Evolutionary conservation across 1,140 invertebrate genomes (phyloP), one percentile per base, ranked within the genome.

Genomic region (Zaprionus ghesquierei): DNA sequence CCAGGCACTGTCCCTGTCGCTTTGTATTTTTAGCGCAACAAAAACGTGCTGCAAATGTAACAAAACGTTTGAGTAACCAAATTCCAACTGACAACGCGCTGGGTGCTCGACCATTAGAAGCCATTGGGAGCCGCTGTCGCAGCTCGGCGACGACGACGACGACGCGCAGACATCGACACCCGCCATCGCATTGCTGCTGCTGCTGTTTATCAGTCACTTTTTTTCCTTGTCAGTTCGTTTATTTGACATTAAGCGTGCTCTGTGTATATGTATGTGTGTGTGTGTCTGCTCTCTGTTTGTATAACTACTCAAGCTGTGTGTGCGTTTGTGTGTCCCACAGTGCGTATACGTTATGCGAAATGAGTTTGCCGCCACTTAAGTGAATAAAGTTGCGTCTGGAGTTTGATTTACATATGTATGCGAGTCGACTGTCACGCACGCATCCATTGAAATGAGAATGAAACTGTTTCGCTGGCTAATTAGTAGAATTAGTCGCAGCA

Each of bases 61-160:
- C 65, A 50, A 55, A 71, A 75, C 82, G 75, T 86, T 87, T 79
- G 81, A 76, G 75, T 82, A 87, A 76, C 81, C 62, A 87, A 87
- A 87, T 79, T 87, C 79, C 65, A 76, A 60, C 66, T 59, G 78
- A 86, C 81, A 77, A 64, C 27, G 35, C 61, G 59, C 29, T 59
- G 69, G 62, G 55, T 59, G 46, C 25, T 33, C 55, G 35, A 29
- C 56, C 46, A 66, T 69, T 54, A 46, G 66, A 20, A 41, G 53
- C 41, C 55, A 72, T n/a, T 66, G 38, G 58, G 41, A 46, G 41
- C 18, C 41, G 18, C 41, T 20, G 18, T 44, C 41, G 41, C 31
- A 33, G 31, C 31, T 13, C 31, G 31, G 60, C 25, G 50, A 9
- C 18, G 51, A 27, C 64, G 33, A 25, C 50, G 53, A 69, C 20